Conservation (phyloP, 2,113 vertebrate genomes). For the Hiodon tergisus region DNA sequence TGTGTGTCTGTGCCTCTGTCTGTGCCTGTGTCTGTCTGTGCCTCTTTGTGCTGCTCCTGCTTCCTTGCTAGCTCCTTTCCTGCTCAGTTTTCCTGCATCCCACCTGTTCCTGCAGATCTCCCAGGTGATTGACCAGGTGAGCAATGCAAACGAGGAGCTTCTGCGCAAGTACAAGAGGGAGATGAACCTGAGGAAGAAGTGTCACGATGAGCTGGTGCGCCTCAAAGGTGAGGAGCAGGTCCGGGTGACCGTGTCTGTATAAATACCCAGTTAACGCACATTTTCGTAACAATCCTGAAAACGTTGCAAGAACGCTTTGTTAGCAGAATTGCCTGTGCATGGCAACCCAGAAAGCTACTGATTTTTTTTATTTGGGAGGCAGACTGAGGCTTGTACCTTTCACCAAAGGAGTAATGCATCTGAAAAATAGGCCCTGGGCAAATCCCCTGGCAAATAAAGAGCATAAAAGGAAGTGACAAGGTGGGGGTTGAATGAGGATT, state of each 20-base stretch:
- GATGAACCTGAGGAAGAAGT: constrained; percentile 93
- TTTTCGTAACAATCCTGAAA: not conserved
- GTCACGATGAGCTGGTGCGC: constrained; percentile 88
- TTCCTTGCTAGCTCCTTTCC: not conserved
- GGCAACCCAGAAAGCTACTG: no score
- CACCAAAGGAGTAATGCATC: no score
- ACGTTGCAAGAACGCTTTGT: no score
- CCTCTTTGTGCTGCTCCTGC: not conserved
- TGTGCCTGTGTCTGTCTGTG: not conserved
- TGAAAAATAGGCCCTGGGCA: no score
- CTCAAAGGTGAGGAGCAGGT: constrained; percentile 72
- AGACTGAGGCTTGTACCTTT: no score
- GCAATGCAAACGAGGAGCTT: constrained; percentile 80
- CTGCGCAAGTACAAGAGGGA: constrained; percentile 88
- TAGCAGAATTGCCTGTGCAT: no score
- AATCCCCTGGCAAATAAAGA: no score
- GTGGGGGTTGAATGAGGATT: not conserved
- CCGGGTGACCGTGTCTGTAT: not conserved
- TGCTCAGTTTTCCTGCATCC: not conserved
- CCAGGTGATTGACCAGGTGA: constrained; percentile 83
- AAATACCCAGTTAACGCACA: not conserved
- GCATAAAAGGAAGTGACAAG: not conserved
- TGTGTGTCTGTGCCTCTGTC: no score
- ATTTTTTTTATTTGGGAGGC: no score
- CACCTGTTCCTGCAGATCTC: constrained; percentile 66